These are phyloP conservation scores for Poeciliopsis paucimaculata DNA, from an alignment of 2,797 vertebrate species.

Conservation along the genomic window DNA sequence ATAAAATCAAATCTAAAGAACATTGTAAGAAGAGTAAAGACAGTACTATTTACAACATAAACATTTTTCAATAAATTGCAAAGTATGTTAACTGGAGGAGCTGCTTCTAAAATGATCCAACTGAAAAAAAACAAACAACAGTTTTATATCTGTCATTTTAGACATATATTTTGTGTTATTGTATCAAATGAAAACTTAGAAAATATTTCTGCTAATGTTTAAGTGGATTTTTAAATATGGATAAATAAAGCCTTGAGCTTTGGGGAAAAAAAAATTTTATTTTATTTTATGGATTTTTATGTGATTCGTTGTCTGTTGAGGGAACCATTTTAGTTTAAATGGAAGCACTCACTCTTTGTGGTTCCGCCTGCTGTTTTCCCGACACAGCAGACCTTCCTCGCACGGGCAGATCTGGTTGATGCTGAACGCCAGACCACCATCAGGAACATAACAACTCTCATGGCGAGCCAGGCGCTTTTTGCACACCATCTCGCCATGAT, in stretches of 20 bases:
- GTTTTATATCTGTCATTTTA: neutral
- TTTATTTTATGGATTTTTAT: neutral
- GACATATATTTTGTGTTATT: neutral
- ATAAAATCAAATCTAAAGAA: neutral
- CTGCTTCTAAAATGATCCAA: neutral
- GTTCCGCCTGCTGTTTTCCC: slow-evolving; percentile 50
- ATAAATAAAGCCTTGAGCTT: neutral
- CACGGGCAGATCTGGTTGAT: slow-evolving; percentile 90
- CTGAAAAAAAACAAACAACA: neutral
- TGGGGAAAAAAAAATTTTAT: neutral
- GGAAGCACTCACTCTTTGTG: slow-evolving; percentile 79
- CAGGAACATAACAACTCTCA: slow-evolving; percentile 84
- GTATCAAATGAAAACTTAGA: neutral
- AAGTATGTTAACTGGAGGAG: neutral
- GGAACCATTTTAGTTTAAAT: neutral
- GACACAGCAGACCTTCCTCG: slow-evolving; percentile 84
- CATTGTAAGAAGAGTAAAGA: neutral
- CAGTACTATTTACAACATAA: neutral
- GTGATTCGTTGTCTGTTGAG: neutral
- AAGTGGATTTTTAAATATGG: neutral
- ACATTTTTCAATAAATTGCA: neutral
- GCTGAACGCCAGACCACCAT: slow-evolving; percentile 88
- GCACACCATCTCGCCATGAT: slow-evolving; percentile 87
- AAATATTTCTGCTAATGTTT: neutral
- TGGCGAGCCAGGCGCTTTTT: slow-evolving; percentile 76